A percentile compares a stretch with the other conserved stretches of the same genome.
Conservation (phyloP, 2,797 vertebrate species). For the Phoxinus dragarum region DNA sequence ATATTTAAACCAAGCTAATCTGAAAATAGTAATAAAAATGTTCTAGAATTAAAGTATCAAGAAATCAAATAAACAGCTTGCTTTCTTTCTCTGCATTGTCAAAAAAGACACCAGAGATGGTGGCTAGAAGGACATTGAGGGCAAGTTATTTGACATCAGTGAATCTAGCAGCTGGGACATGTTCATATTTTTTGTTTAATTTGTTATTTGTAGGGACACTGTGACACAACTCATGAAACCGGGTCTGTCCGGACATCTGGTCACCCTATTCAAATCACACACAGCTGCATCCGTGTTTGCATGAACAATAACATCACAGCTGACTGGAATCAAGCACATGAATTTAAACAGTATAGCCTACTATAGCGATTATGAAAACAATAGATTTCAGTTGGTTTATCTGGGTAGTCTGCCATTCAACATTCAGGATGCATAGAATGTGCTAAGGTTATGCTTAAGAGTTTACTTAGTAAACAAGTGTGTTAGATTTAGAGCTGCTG, state of each 20-base stretch:
- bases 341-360: constrained; percentile 41
- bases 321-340: constrained; percentile 36
- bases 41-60: background rate
- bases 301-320: constrained; percentile 49
- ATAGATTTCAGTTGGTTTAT: constrained; percentile 37
- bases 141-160: constrained; percentile 11
- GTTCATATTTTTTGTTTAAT: background rate
- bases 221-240: constrained; percentile 13
- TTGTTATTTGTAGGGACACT: background rate
- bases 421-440: constrained; percentile 18
- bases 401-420: constrained; percentile 7
- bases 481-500: constrained; percentile 72
- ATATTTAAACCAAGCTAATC: background rate
- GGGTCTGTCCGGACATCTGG: constrained; percentile 25
- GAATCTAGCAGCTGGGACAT: background rate
- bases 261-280: constrained; percentile 32
- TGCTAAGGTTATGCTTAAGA: constrained; percentile 66
- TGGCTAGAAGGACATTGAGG: background rate
- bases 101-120: background rate
- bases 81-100: background rate
- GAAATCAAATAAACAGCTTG: background rate
- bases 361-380: constrained; percentile 37
- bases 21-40: background rate
- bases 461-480: constrained; percentile 74
- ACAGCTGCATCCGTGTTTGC: constrained; percentile 19